Base-by-base conservation (phyloP, 2,888 invertebrate genomes). In the Agrilus cyanescens region DNA sequence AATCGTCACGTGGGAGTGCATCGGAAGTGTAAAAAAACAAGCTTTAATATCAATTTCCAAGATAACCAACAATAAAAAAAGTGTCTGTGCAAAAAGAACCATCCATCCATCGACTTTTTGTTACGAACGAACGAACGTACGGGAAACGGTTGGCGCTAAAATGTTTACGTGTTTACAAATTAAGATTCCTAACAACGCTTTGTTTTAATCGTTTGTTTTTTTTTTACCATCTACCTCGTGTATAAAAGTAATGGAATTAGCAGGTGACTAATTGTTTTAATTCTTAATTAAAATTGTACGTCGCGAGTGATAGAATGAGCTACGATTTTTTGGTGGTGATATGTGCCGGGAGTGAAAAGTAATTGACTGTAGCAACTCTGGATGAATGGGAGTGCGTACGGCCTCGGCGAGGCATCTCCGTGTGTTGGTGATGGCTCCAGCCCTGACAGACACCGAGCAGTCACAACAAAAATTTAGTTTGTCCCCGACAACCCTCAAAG, bases 371-470 rank as follows among this genome's bases (percentile, higher is more conserved):
- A 46, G 55, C 55, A 62, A 59, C 59, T 61, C 65, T 66, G 67
- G 63, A 68, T 68, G 68, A 67, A 68, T 68, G 68, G 68, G 68
- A 66, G 63, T 67, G 64, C 65, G 67, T 59, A 65, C 67, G 56
- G 67, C 68, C 67, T 70, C 70, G 60, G 66, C 66, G 69, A 69
- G 72, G 73, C 72, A 69, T 68, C 68, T 72, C 66, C 63, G 70
- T 70, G 75, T 74, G 74, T 73, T 80, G 83, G 76, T 84, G 78
- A 90, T 91, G 90, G 90, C 90, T 78, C 90, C 90, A 74, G 90
- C 90, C 75, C 80, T 89, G 71, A 85, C 88, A 66, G 85, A 87
- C 74, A 76, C 75, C 56, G 63, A 67, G 55, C 72, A 71, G 63
- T 63, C 67, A 43, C 68, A 68, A 53, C 66, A 60, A 54, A 25